Conservation (phyloP, 2,888 invertebrate genomes). For the Lottia scabra region DNA sequence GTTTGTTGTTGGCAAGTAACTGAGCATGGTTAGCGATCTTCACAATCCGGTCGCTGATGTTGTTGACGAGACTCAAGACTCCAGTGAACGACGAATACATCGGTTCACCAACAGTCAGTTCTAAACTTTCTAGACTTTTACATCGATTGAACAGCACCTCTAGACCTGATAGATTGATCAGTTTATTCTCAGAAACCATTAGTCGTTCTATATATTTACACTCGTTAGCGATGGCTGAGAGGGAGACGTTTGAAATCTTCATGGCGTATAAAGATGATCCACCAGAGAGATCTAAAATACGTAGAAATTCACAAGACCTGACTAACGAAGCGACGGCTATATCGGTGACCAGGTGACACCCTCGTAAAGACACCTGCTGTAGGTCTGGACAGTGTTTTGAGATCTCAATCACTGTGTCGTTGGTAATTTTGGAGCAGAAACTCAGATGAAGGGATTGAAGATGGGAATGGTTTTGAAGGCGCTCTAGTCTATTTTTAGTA, state of each 20-base stretch:
- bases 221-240: slow-evolving; percentile 31
- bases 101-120: slow-evolving; percentile 12
- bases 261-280: slow-evolving; percentile 35
- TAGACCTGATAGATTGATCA: slow-evolving; percentile 11
- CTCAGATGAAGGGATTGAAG: slow-evolving; percentile 34
- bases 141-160: slow-evolving; percentile 7
- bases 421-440: slow-evolving; percentile 42
- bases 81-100: slow-evolving; percentile 10
- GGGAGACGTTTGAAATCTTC: slow-evolving; percentile 32
- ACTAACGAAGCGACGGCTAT: slow-evolving; percentile 34
- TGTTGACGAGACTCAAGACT: slow-evolving; percentile 13
- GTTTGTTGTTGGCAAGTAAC: slow-evolving; percentile 13
- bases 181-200: slow-evolving; percentile 21
- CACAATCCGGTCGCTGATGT: slow-evolving; percentile 11
- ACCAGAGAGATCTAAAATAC: slow-evolving; percentile 37
- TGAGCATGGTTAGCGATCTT: slow-evolving; percentile 14
- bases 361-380: slow-evolving; percentile 32
- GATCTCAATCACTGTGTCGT: slow-evolving; percentile 36
- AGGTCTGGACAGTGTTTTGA: slow-evolving; percentile 40
- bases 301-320: slow-evolving; percentile 31
- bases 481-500: background rate
- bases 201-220: slow-evolving; percentile 30
- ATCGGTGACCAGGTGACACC: slow-evolving; percentile 43
- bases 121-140: background rate
- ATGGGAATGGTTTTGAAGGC: slow-evolving; percentile 29